phyloP scores from a whole-genome alignment of 2,113 vertebrate species.

The Notothenia rossii region DNA sequence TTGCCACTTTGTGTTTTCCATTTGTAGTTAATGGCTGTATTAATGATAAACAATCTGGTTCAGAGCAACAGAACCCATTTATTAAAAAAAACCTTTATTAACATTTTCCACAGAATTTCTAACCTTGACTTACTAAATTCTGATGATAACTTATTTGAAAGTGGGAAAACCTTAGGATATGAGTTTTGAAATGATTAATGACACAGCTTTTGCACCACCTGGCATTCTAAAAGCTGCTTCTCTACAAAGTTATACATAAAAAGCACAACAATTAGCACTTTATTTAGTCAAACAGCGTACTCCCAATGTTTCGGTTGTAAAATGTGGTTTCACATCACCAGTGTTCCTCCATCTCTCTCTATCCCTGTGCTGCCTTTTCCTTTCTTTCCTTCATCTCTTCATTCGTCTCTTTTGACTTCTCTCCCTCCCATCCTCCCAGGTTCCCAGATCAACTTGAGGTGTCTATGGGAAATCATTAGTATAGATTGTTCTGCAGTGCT shows the following conservation, averaged over 20 bases:
- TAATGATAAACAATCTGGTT: neutral
- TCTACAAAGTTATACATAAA: neutral
- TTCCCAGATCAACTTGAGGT: slow-evolving; percentile 75
- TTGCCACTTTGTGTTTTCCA: neutral
- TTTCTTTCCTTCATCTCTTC: slow-evolving; percentile 18
- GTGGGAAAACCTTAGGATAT: neutral
- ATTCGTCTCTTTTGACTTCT: slow-evolving; percentile 30
- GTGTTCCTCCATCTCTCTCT: neutral
- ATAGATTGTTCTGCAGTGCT: slow-evolving; percentile 75
- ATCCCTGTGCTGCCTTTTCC: neutral
- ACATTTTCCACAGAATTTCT: neutral
- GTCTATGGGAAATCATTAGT: slow-evolving; percentile 78
- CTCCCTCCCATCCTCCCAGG: slow-evolving; percentile 40
- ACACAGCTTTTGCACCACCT: neutral
- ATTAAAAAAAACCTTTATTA: neutral
- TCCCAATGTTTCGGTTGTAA: neutral
- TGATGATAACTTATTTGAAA: neutral
- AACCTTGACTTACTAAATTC: too few relatives aligned
- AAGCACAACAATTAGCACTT: neutral
- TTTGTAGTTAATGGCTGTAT: neutral
- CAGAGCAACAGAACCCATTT: too few relatives aligned
- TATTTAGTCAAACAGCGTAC: neutral
- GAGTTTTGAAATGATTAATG: neutral
- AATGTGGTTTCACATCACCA: neutral
- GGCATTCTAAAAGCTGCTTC: neutral